Conservation (phyloP, 2,113 vertebrate species). For the Catagonus wagneri region DNA sequence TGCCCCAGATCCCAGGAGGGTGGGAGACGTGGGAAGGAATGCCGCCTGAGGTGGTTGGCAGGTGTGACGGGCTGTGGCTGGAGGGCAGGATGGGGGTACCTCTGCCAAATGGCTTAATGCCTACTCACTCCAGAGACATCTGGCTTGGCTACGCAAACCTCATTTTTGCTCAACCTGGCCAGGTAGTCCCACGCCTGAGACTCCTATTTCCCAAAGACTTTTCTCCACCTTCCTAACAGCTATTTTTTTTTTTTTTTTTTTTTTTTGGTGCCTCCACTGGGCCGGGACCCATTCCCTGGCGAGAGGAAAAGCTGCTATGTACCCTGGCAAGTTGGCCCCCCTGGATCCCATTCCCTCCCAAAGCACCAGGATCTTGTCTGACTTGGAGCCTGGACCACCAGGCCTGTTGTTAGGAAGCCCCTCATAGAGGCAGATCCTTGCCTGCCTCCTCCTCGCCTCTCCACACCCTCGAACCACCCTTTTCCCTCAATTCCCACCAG, state of each 20-base stretch:
- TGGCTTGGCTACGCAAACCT: neutral
- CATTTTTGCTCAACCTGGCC: neutral
- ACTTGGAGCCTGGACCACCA: neutral
- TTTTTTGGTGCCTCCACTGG: neutral
- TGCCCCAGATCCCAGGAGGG: neutral
- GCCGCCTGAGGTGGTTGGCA: neutral
- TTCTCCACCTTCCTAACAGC: neutral
- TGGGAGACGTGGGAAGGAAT: neutral
- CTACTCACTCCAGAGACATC: neutral
- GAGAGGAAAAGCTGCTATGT: neutral
- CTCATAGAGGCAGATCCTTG: neutral
- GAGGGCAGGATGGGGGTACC: neutral
- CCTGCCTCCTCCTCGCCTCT: neutral
- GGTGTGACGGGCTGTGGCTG: neutral
- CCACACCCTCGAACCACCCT: neutral
- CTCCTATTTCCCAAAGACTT: neutral
- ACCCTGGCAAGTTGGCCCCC: neutral
- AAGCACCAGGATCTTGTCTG: neutral
- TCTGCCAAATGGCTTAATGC: slow-evolving; percentile 19
- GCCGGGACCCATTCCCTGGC: neutral
- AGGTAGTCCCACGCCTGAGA: neutral
- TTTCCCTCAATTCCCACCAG: neutral
- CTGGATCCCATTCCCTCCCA: neutral
- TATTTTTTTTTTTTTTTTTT: neutral
- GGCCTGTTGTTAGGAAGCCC: neutral